Evolutionary conservation across 2,797 vertebrate genomes (phyloP).

Genomic region (Premnoplex brunnescens): DNA sequence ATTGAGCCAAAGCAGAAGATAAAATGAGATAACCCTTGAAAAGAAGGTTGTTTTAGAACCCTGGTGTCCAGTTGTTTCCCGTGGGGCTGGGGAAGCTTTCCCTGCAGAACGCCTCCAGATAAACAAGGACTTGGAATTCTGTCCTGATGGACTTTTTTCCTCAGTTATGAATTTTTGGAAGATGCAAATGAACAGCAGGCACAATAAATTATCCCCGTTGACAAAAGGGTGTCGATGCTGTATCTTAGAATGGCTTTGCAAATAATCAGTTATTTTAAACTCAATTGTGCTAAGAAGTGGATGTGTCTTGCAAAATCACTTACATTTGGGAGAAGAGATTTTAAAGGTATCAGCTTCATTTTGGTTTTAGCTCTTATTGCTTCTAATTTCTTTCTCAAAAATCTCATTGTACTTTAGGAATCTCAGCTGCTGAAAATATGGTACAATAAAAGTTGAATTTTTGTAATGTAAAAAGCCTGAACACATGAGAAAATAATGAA

Average conservation of each 20-base stretch:
- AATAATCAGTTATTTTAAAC: neutral
- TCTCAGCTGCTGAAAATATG: neutral
- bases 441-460: neutral
- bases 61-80: neutral
- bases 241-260: neutral
- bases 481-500: neutral
- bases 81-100: neutral
- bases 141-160: neutral
- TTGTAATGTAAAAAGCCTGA: neutral
- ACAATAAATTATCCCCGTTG: neutral
- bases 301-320: neutral
- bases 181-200: neutral
- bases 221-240: neutral
- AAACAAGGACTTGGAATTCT: neutral
- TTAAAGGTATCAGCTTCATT: neutral
- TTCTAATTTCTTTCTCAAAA: neutral
- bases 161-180: neutral
- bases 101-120: neutral
- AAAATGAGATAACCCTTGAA: neutral
- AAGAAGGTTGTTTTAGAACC: neutral
- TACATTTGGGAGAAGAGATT: neutral
- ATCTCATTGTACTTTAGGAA: neutral
- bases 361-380: neutral
- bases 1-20: neutral
- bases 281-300: rapidly evolving